These are phyloP conservation scores for Pangasius sanitwongsei DNA, from an alignment of 2,797 vertebrate genomes.

Conservation along the genomic window DNA sequence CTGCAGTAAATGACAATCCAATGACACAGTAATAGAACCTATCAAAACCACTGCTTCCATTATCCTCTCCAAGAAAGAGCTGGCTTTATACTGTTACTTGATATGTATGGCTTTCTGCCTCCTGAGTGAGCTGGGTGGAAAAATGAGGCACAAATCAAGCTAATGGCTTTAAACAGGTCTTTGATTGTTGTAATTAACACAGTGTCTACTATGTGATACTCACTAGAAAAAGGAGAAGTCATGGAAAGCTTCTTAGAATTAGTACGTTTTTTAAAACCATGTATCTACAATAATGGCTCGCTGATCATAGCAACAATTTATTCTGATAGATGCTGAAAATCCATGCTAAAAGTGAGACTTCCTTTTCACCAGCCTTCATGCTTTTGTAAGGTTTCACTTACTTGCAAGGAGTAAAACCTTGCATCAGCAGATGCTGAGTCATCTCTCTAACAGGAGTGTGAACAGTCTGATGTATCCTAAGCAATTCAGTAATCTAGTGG, in stretches of 20 bases:
- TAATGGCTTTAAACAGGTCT: background rate
- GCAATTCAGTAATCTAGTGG: background rate
- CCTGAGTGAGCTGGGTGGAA: constrained; percentile 21
- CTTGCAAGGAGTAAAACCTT: background rate
- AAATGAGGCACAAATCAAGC: constrained; percentile 29
- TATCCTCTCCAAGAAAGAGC: constrained; percentile 63
- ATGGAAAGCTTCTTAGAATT: background rate
- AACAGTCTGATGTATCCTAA: background rate
- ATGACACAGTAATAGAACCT: background rate
- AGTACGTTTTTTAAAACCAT: background rate
- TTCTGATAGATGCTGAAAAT: background rate
- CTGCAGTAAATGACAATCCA: background rate
- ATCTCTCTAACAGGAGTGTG: background rate
- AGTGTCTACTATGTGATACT: background rate
- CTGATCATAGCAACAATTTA: background rate
- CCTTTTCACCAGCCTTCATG: background rate
- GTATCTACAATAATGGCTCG: background rate
- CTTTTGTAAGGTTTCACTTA: background rate
- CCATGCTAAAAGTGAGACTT: background rate
- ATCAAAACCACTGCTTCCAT: background rate
- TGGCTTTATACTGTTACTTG: constrained; percentile 72
- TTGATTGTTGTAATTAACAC: constrained; percentile 8
- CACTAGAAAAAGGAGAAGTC: background rate
- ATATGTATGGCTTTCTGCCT: constrained; percentile 67
- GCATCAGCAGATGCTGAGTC: background rate